These are phyloP conservation scores for Crossocerus cetratus DNA, from an alignment of 2,888 invertebrate genomes.

Conservation along the genomic window DNA sequence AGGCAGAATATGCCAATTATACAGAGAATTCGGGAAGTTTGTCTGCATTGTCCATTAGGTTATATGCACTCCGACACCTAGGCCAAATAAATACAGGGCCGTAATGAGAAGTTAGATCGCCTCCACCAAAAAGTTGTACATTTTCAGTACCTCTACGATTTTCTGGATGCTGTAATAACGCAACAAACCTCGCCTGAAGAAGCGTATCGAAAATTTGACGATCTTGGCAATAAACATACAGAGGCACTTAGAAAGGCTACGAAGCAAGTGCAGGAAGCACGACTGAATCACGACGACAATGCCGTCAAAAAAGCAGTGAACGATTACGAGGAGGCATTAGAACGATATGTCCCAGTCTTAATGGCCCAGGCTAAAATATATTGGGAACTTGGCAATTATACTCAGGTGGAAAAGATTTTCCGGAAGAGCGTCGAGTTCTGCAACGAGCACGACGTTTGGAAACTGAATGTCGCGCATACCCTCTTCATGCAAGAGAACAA, in stretches of 20 bases:
- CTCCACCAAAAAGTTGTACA: not conserved
- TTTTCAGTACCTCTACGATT: conserved; percentile 91
- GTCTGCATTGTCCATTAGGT: not conserved
- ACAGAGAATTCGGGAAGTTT: not conserved
- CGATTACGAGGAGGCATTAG: conserved; percentile 93
- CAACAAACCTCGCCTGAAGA: conserved; percentile 98
- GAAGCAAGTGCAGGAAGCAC: conserved; percentile 95
- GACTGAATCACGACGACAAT: conserved; percentile 92
- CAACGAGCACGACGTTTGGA: conserved; percentile 97
- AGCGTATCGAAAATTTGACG: conserved; percentile 96
- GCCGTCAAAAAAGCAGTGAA: conserved; percentile 92
- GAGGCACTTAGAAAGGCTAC: conserved; percentile 94
- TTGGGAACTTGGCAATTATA: conserved; percentile 97
- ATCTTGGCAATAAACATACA: conserved; percentile 93
- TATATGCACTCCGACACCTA: not conserved
- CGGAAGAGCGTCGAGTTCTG: conserved; percentile 98
- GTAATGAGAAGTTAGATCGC: not conserved
- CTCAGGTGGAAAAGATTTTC: conserved; percentile 97
- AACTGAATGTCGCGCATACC: conserved; percentile 98
- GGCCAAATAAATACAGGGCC: not conserved
- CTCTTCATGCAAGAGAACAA: conserved; percentile 99
- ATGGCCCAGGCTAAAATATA: conserved; percentile 99
- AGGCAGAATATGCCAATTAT: too few relatives aligned
- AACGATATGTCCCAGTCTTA: conserved; percentile 97
- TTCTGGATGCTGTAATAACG: conserved; percentile 96